A percentile compares a stretch with the other conserved stretches of the same genome.
Conservation (phyloP, 2,888 invertebrate genomes). For the Habroteleia sp. region DNA sequence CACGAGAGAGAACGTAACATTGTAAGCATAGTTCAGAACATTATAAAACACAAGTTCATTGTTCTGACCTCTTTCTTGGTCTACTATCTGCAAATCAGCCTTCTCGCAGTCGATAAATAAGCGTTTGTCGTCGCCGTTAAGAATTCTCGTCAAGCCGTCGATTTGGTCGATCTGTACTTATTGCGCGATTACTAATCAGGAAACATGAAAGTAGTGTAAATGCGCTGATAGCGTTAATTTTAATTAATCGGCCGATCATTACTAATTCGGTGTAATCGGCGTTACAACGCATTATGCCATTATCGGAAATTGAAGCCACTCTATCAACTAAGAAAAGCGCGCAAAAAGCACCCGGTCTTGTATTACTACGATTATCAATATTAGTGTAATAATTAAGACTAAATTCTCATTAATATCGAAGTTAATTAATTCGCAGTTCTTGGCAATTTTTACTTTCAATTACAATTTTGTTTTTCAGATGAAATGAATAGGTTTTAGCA, state of each 20-base stretch:
- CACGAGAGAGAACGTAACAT: conserved; percentile 41
- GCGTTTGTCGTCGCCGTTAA: conserved; percentile 68
- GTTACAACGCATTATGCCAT: conserved; percentile 68
- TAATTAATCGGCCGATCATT: conserved; percentile 69
- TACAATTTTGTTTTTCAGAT: too few species aligned
- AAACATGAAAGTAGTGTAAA: conserved; percentile 78
- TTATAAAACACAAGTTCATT: conserved; percentile 76
- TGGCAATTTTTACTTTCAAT: neutral
- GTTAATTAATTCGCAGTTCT: conserved; percentile 6
- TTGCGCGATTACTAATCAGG: conserved; percentile 76
- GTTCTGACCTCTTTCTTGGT: conserved; percentile 72
- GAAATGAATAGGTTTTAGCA: too few species aligned
- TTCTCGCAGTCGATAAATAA: conserved; percentile 68
- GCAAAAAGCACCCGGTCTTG: conserved; percentile 34
- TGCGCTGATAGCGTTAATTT: conserved; percentile 77
- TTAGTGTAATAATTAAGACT: conserved; percentile 48
- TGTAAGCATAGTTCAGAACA: conserved; percentile 49
- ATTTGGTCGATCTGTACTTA: conserved; percentile 65
- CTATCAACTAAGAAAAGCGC: conserved; percentile 35
- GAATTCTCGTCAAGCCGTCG: conserved; percentile 40
- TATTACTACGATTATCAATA: conserved; percentile 36
- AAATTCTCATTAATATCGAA: conserved; percentile 6
- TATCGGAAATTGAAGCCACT: conserved; percentile 55
- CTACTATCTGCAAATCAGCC: conserved; percentile 58
- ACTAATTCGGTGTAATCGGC: conserved; percentile 70